Evolutionary conservation across 2,797 vertebrate species (phyloP).

Genomic region (Propithecus deckenii): DNA sequence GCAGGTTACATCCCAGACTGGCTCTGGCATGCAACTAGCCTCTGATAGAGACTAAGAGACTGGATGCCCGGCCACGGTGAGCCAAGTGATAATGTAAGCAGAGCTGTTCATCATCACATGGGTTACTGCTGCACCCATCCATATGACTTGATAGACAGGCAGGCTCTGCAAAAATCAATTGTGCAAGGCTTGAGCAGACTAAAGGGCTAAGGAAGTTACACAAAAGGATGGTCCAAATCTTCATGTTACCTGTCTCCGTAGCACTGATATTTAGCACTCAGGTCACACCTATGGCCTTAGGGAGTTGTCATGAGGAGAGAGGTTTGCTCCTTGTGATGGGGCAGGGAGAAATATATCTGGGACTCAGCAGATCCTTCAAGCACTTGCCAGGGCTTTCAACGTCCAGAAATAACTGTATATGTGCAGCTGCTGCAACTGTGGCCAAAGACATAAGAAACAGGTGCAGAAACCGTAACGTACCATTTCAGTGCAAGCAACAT

Average conservation of each 20-base stretch:
- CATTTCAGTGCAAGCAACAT: background rate
- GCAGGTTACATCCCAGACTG: no score
- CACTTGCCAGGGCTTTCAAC: accelerated
- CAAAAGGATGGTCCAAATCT: background rate
- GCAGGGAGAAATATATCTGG: background rate
- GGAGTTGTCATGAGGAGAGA: background rate
- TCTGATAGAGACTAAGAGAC: background rate
- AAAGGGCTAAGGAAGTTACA: background rate
- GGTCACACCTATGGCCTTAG: background rate
- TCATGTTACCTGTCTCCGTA: background rate
- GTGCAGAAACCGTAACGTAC: background rate
- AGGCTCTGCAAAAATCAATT: background rate
- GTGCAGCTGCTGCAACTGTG: background rate
- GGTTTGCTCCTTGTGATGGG: background rate
- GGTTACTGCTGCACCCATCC: background rate
- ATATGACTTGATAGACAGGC: no score
- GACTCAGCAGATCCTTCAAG: background rate
- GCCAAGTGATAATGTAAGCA: background rate
- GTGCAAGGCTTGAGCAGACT: background rate
- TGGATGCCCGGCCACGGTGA: background rate
- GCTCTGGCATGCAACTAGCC: background rate
- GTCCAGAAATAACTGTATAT: background rate
- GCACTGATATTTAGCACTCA: background rate
- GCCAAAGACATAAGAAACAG: background rate
- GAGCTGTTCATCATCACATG: background rate